Evolutionary conservation across 30 jellyfish, hydroid and myxozoan species (phyloP), one percentile per base, ranked within the genome.

Genomic region (Hydractinia symbiolongicarpus): DNA sequence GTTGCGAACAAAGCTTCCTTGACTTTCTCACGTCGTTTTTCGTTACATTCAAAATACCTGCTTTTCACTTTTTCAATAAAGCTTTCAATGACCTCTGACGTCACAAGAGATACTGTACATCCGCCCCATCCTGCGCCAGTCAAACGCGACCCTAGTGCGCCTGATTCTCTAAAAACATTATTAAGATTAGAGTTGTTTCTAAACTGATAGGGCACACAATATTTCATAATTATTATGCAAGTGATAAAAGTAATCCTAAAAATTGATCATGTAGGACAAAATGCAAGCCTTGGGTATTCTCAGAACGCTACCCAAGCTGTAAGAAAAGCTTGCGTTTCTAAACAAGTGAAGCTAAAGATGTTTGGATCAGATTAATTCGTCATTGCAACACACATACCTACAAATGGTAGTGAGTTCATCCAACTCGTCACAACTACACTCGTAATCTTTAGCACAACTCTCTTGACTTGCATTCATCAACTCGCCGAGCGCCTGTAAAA

Each of bases 41-140:
- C 95, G 30, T 74, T 50, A 7, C 86, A 76, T n/a, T 79, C 73
- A 67, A 86, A 91, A 72, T 79, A 91, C 57, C 86, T 86, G 40
- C 51, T 58, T 81, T 82, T 83, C 68, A 91, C 95, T 2, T 73
- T 76, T 4, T 82, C 82, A 50, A 91, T 57, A 79, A 90, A 90
- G 44, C 56, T 58, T 4, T 86, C 96, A 44, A 90, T 70, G 66
- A 70, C 72, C 5, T 82, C 95, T 4, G 86, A 54, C 5, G 97
- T 94, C 40, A 91, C 97, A 73, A 91, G 77, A 3, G 97, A 91
- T 55, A 78, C 95, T 0, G 97, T 86, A 66, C 97, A 91, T 62
- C 97, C 97, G 4, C 97, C 97, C 97, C 97, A 91, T n/a, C 97
- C 97, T 19, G 97, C 97, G 8, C 97, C 97, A 78, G 95, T 91